Base-by-base conservation (phyloP, 2,888 invertebrate species). In the Silvanus unidentatus region DNA sequence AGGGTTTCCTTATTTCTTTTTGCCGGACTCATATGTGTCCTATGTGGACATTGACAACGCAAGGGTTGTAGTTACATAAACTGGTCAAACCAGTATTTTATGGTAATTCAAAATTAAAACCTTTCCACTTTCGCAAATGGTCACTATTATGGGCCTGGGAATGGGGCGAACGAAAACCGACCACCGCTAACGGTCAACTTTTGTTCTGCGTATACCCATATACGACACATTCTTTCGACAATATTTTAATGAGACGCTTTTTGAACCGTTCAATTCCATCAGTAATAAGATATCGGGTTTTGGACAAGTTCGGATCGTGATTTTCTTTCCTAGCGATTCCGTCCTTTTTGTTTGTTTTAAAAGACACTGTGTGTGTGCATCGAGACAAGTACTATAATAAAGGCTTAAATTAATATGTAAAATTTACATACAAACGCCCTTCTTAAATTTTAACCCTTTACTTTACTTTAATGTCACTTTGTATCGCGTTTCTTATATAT, bases 401-500 rank as follows among this genome's bases (percentile, higher is more conserved):
- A 22, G 22, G 22, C 22, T 22, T 22, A 8, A 22, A 22, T 22
- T 53, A 53, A 56, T 56, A 57, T 51, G 49, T 55, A 53, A 53
- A 60, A 61, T 61, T 61, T 57, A 57, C 61, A 61, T 61, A 59
- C 54, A 64, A 65, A 65, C 64, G 63, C 63, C 65, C 64, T 67
- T 65, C 68, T 68, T 68, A 65, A 66, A 68, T 22, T 22, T 22
- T 22, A 60, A 62, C 66, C 66, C 66, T 66, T 63, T 60, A 59
- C 63, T 61, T 66, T 66, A 59, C 63, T 62, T 66, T 66, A 65
- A 67, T 67, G 69, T 68, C 68, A 67, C 65, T 66, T 65, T 65
- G 66, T 68, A 67, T 69, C 68, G 66, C 62, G 61, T 69, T 69
- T 68, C 69, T 69, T 67, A 66, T 67, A 68, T 67, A 68, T 68